Evolutionary conservation across 2,113 vertebrate species (phyloP).

Genomic region (Cervus canadensis): DNA sequence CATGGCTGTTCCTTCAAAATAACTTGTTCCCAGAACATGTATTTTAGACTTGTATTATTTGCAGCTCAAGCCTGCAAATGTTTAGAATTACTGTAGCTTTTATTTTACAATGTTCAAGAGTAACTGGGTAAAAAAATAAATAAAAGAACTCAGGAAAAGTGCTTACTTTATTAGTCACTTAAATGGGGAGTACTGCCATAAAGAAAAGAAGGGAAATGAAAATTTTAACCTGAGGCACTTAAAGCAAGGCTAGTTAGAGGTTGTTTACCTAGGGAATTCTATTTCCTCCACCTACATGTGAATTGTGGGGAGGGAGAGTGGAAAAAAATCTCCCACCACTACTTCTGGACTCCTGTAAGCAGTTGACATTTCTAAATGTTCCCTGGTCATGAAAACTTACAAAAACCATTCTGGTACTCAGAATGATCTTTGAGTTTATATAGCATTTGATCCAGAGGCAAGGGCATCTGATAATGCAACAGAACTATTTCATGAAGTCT

Average conservation of each 20-base stretch:
- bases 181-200: neutral
- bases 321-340: neutral
- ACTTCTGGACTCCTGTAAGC: neutral
- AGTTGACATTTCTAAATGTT: neutral
- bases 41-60: neutral
- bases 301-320: neutral
- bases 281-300: neutral
- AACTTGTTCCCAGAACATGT: neutral
- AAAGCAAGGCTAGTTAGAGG: neutral
- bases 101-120: slow-evolving; percentile 5
- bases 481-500: neutral
- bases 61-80: neutral
- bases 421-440: neutral
- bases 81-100: slow-evolving; percentile 22
- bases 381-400: neutral
- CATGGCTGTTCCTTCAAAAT: neutral
- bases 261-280: neutral
- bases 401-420: neutral
- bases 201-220: neutral
- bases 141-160: neutral
- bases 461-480: neutral
- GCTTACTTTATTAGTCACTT: neutral
- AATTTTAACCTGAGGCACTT: neutral
- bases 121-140: neutral
- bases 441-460: neutral